Evolutionary conservation across 30 jellyfish, hydroid and myxozoan species (phyloP).

Genomic region (Nemopilema nomurai): DNA sequence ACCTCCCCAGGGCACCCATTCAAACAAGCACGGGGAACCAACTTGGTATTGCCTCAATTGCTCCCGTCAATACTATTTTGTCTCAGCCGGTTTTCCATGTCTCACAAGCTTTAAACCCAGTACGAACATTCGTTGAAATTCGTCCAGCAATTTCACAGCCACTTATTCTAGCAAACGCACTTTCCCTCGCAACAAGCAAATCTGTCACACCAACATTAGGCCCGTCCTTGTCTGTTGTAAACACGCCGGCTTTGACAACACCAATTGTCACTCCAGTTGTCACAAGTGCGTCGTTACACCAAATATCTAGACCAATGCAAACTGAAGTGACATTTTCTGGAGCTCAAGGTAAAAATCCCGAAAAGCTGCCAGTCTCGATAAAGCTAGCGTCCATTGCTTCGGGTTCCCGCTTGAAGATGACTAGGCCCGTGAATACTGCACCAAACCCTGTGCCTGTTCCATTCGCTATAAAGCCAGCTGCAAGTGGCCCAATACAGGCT

Average conservation of each 20-base stretch:
- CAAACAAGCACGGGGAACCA: not conserved
- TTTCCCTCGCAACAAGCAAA: not conserved
- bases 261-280: conserved; percentile 45
- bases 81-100: not conserved
- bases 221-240: conserved; percentile 9
- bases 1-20: not conserved
- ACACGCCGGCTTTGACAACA: conserved; percentile 25
- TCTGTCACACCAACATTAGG: conserved; percentile 1
- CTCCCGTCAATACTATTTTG: not conserved
- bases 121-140: conserved; percentile 26
- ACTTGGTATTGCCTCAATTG: not conserved
- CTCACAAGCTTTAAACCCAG: not conserved
- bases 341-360: not conserved
- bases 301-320: not conserved
- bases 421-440: conserved; percentile 23
- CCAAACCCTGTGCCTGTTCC: conserved; percentile 10
- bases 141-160: conserved; percentile 12
- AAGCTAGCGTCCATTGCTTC: conserved; percentile 59
- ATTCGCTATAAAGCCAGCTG: not conserved
- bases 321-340: not conserved
- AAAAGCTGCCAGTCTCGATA: conserved; percentile 47
- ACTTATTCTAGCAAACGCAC: not conserved
- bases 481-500: conserved; percentile 20
- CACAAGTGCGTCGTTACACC: not conserved
- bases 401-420: conserved; percentile 43